These are phyloP conservation scores for Acanthopagrus latus DNA, from an alignment of 2,797 vertebrate genomes.

Conservation along the genomic window DNA sequence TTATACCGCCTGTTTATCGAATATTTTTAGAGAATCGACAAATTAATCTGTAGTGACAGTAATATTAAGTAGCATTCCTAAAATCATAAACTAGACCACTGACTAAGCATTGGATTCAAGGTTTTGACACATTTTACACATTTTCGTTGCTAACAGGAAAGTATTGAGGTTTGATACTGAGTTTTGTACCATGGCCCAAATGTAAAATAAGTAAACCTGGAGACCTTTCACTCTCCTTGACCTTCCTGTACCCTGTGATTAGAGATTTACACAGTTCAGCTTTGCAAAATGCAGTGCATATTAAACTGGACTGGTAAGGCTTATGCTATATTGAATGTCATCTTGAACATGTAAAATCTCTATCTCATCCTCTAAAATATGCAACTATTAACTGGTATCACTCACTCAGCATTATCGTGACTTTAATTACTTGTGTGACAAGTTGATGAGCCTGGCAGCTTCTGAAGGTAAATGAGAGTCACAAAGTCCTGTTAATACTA, in stretches of 20 bases:
- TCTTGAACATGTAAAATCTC: conserved; percentile 76
- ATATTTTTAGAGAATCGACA: not conserved
- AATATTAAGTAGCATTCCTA: not conserved
- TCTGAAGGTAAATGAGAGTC: conserved; percentile 79
- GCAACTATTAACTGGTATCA: conserved; percentile 78
- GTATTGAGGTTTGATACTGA: not conserved
- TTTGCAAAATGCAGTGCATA: conserved; percentile 60
- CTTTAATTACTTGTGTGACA: conserved; percentile 84
- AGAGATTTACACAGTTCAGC: conserved; percentile 52
- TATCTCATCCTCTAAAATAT: conserved; percentile 76
- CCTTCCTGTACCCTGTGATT: conserved; percentile 52
- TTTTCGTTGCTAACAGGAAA: not conserved
- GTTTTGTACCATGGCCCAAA: not conserved
- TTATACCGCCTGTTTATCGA: not conserved
- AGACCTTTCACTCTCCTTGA: conserved; percentile 73
- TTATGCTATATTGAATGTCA: conserved; percentile 82
- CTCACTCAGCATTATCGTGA: conserved; percentile 79
- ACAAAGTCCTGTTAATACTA: conserved; percentile 71
- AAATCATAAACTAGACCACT: not conserved
- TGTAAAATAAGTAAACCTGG: conserved; percentile 33
- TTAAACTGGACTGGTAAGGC: conserved; percentile 70
- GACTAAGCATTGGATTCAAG: accelerated
- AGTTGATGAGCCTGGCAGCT: conserved; percentile 67
- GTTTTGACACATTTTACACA: not conserved
- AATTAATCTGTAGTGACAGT: not conserved